phyloP scores from a whole-genome alignment of 2,888 invertebrate genomes.

The Volucella bombylans region DNA sequence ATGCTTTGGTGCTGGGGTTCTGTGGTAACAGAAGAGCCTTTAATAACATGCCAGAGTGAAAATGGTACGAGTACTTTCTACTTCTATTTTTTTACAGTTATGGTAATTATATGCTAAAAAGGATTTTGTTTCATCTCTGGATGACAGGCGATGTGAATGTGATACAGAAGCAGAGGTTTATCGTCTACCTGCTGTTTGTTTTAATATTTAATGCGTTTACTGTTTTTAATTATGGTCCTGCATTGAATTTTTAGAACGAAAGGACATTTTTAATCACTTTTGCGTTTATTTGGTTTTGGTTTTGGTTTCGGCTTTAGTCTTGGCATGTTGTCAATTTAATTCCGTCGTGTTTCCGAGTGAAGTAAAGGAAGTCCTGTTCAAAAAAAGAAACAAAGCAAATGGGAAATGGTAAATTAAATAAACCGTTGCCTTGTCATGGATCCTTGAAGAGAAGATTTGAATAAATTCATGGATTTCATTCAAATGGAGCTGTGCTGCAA shows the following conservation, averaged over 20 bases:
- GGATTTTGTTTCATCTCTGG: slow-evolving; percentile 69
- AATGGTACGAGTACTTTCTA: not conserved
- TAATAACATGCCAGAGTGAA: slow-evolving; percentile 23
- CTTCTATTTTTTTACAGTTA: slow-evolving; percentile 60
- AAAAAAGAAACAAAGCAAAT: no score
- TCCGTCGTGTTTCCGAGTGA: not conserved
- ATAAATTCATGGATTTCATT: no score
- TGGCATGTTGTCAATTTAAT: slow-evolving; percentile 5
- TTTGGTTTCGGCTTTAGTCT: slow-evolving; percentile 45
- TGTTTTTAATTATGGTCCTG: slow-evolving; percentile 66
- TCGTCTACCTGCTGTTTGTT: slow-evolving; percentile 62
- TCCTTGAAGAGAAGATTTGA: no score
- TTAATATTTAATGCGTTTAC: slow-evolving; percentile 69
- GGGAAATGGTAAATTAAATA: no score
- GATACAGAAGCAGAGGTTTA: slow-evolving; percentile 19
- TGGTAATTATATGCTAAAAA: slow-evolving; percentile 68
- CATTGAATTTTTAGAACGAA: slow-evolving; percentile 48
- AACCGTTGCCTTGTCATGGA: no score
- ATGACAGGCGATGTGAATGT: slow-evolving; percentile 34
- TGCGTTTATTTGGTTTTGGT: no score
- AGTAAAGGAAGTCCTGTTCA: no score
- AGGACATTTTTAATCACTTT: slow-evolving; percentile 67
- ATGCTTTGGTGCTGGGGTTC: slow-evolving; percentile 1
- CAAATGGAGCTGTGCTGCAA: no score
- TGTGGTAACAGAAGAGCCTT: slow-evolving; percentile 38